phyloP scores from a whole-genome alignment of 2,113 vertebrate genomes.

The Gambusia affinis region DNA sequence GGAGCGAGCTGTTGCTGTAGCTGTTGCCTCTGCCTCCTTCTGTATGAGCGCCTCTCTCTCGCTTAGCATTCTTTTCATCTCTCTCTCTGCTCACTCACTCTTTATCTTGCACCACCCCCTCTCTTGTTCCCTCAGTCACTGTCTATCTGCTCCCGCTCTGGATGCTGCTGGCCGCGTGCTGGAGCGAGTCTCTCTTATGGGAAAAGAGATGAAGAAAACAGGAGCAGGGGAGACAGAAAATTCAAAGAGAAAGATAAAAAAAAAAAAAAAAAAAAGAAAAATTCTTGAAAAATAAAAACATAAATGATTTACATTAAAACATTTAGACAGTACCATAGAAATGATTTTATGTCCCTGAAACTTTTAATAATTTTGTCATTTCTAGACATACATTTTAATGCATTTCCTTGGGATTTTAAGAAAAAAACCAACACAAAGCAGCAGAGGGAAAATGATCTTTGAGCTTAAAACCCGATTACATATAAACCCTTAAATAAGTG shows the following conservation, averaged over 20 bases:
- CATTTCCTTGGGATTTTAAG: neutral
- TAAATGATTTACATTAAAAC: neutral
- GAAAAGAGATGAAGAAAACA: slow-evolving; percentile 36
- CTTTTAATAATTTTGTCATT: no score
- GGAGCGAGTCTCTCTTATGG: slow-evolving; percentile 68
- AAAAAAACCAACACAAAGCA: neutral
- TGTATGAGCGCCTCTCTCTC: slow-evolving; percentile 56
- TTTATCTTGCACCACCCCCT: slow-evolving; percentile 35
- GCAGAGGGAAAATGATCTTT: neutral
- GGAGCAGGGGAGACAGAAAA: neutral
- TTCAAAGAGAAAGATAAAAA: neutral
- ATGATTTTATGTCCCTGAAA: no score
- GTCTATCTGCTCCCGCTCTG: slow-evolving; percentile 64
- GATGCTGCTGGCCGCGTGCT: slow-evolving; percentile 55
- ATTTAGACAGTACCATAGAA: neutral
- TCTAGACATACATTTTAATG: neutral
- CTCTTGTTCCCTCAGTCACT: slow-evolving; percentile 52
- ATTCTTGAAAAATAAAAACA: neutral
- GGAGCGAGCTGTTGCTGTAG: slow-evolving; percentile 62
- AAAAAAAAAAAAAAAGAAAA: neutral
- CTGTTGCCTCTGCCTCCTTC: slow-evolving; percentile 64
- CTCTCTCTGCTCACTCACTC: slow-evolving; percentile 42
- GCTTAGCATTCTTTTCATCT: slow-evolving; percentile 62
- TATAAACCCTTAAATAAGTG: no score
- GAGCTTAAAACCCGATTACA: neutral